These are phyloP conservation scores for Caradrina clavipalpis DNA, from an alignment of 2,888 invertebrate genomes.

Conservation along the genomic window DNA sequence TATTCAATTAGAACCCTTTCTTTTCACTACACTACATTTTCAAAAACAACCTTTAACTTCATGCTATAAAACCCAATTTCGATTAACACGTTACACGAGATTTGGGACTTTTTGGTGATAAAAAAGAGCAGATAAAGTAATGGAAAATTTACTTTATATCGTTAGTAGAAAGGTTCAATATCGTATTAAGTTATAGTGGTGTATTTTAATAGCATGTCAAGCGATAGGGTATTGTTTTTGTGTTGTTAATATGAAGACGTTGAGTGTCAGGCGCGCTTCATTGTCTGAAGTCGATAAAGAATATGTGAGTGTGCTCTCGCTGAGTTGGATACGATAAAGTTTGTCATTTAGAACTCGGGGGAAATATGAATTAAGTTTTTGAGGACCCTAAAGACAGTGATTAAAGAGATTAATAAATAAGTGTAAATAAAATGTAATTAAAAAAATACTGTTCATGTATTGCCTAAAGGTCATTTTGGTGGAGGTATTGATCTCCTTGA, in stretches of 20 bases:
- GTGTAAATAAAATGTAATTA: background rate
- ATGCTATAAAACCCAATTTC: slow-evolving; percentile 17
- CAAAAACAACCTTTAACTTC: slow-evolving; percentile 52
- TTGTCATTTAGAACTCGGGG: slow-evolving; percentile 68
- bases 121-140: slow-evolving; percentile 35
- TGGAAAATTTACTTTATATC: slow-evolving; percentile 64
- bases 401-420: slow-evolving; percentile 2
- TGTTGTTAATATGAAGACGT: slow-evolving; percentile 86
- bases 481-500: too few relatives aligned
- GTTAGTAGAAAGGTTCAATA: slow-evolving; percentile 36
- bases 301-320: slow-evolving; percentile 74
- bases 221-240: slow-evolving; percentile 87
- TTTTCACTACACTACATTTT: slow-evolving; percentile 53
- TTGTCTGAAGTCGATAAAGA: slow-evolving; percentile 80
- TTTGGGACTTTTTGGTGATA: slow-evolving; percentile 65
- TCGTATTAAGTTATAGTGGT: slow-evolving; percentile 48
- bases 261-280: slow-evolving; percentile 81
- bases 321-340: slow-evolving; percentile 71
- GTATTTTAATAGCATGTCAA: slow-evolving; percentile 82
- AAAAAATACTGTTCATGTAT: too few relatives aligned
- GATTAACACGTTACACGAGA: background rate
- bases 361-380: slow-evolving; percentile 28
- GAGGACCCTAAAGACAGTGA: slow-evolving; percentile 24
- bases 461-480: too few relatives aligned
- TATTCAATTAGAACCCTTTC: slow-evolving; percentile 88